Conservation (phyloP, 2,888 invertebrate species). For the Vesta saturnalis region DNA sequence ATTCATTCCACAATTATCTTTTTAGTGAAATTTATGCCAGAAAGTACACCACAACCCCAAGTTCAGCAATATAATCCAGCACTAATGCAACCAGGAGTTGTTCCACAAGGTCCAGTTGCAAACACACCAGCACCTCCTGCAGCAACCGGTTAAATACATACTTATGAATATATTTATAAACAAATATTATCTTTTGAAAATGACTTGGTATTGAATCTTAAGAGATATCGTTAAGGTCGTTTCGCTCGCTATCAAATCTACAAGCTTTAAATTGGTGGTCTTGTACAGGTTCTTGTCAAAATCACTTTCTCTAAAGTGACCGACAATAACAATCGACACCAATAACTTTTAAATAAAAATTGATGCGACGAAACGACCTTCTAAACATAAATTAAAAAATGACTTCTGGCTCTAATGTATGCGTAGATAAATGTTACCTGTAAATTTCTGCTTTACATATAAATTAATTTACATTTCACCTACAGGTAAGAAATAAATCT, state of each 20-base stretch:
- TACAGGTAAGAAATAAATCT: neutral
- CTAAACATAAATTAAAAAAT: neutral
- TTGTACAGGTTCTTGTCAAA: conserved; percentile 15
- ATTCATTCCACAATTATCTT: conserved; percentile 19
- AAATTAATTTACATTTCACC: neutral
- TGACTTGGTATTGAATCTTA: neutral
- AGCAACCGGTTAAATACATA: conserved; percentile 23
- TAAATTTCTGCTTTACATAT: conserved; percentile 23
- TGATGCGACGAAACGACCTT: conserved; percentile 27
- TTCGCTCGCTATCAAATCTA: conserved; percentile 13
- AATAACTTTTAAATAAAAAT: conserved; percentile 20
- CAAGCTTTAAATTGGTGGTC: conserved; percentile 12
- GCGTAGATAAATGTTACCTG: conserved; percentile 27
- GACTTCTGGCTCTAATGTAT: conserved; percentile 35
- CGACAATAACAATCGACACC: conserved; percentile 30
- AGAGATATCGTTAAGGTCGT: conserved; percentile 21
- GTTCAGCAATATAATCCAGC: conserved; percentile 26
- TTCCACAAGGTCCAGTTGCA: conserved; percentile 13
- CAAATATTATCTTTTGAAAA: conserved; percentile 6
- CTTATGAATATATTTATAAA: conserved; percentile 11
- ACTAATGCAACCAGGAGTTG: conserved; percentile 19
- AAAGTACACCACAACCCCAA: conserved; percentile 40
- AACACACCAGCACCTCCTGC: conserved; percentile 21
- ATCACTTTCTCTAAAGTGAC: conserved; percentile 6
- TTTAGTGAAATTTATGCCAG: conserved; percentile 50